These are phyloP conservation scores for Noctua janthina DNA, from an alignment of 2,888 invertebrate genomes.

Conservation along the genomic window DNA sequence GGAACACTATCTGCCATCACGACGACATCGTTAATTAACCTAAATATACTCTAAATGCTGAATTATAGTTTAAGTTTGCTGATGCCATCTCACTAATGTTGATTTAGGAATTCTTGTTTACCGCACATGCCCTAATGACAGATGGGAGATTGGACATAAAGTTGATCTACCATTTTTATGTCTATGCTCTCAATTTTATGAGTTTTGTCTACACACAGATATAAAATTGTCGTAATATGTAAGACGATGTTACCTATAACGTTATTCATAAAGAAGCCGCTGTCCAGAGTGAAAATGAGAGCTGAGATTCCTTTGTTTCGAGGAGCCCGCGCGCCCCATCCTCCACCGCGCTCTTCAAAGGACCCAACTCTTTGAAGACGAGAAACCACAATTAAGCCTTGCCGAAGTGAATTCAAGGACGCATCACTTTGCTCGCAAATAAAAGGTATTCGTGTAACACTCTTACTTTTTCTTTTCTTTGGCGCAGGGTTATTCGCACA, in stretches of 20 bases:
- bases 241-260: slow-evolving; percentile 28
- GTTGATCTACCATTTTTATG: slow-evolving; percentile 47
- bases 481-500: slow-evolving; percentile 77
- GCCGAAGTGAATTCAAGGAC: slow-evolving; percentile 87
- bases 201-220: slow-evolving; percentile 33
- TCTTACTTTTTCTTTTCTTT: slow-evolving; percentile 84
- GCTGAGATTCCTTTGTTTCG: slow-evolving; percentile 83
- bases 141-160: slow-evolving; percentile 56
- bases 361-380: slow-evolving; percentile 88
- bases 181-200: slow-evolving; percentile 49
- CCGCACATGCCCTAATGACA: slow-evolving; percentile 56
- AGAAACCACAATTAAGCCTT: slow-evolving; percentile 89
- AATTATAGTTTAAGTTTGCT: slow-evolving; percentile 64
- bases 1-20: slow-evolving; percentile 84
- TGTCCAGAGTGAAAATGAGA: slow-evolving; percentile 79
- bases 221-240: slow-evolving; percentile 32
- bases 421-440: slow-evolving; percentile 82
- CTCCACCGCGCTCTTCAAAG: slow-evolving; percentile 79
- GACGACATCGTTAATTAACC: slow-evolving; percentile 83
- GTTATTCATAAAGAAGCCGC: slow-evolving; percentile 59
- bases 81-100: slow-evolving; percentile 74
- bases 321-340: slow-evolving; percentile 70
- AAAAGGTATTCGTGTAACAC: slow-evolving; percentile 84
- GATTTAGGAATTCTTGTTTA: slow-evolving; percentile 68
- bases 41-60: slow-evolving; percentile 74